These are phyloP conservation scores for Plebejus melissa DNA, from an alignment of 2,888 invertebrate species.

Conservation along the genomic window DNA sequence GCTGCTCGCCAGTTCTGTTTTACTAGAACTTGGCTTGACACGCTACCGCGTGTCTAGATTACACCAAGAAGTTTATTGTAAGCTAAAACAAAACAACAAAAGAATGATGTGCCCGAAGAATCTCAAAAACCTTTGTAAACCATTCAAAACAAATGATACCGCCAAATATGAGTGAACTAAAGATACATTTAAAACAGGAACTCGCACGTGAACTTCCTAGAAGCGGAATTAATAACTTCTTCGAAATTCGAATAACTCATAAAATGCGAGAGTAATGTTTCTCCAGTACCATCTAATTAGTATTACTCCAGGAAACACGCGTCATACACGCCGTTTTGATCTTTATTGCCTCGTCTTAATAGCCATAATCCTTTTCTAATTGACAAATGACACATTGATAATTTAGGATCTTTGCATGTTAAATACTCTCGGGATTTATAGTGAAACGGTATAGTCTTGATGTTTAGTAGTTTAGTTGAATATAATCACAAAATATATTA, in stretches of 20 bases:
- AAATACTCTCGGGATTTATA: background rate
- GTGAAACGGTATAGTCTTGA: slow-evolving; percentile 15
- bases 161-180: background rate
- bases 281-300: slow-evolving; percentile 52
- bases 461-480: slow-evolving; percentile 25
- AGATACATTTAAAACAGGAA: background rate
- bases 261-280: slow-evolving; percentile 47
- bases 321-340: slow-evolving; percentile 1
- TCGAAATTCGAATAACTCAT: slow-evolving; percentile 54
- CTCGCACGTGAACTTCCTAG: slow-evolving; percentile 33
- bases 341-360: background rate
- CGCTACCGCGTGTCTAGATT: too few relatives aligned
- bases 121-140: background rate
- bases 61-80: too few relatives aligned
- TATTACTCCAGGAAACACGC: slow-evolving; percentile 38
- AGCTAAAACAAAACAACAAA: too few relatives aligned
- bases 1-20: too few relatives aligned
- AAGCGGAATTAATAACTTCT: slow-evolving; percentile 42
- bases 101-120: background rate
- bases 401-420: background rate
- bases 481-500: slow-evolving; percentile 2
- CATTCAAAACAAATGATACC: background rate
- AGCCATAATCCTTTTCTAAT: slow-evolving; percentile 17
- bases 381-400: background rate
- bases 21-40: too few relatives aligned